Evolutionary conservation across 2,888 invertebrate species (phyloP), one percentile per base, ranked within the genome.

Genomic region (Thecocarcelia acutangulata): DNA sequence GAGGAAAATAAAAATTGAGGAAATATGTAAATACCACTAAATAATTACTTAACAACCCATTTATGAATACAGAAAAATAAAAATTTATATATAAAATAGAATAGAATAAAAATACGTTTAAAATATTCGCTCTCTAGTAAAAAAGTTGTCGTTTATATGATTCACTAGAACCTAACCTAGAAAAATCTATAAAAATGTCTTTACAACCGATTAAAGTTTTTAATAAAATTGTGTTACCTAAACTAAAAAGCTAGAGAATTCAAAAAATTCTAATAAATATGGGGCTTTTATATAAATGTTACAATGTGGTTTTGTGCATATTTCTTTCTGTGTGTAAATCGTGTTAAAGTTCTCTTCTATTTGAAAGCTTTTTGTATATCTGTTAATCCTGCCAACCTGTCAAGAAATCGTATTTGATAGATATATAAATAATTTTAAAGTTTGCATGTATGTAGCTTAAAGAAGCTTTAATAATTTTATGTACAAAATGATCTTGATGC

Each of bases 81-180:
- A 9, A 59, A n/a, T n/a, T n/a, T n/a, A n/a, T n/a, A n/a, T n/a
- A 12, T 37, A 40, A 40, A 40, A 54, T 61, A 15, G 28, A 15
- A 63, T 12, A 40, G 40, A 19, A 13, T 24, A 52, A 13, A 59
- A 40, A 33, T 63, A 63, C 63, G 48, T 46, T 19, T 46, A 15
- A 56, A 72, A 19, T 8, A 50, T n/a, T 54, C 42, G 44, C 24
- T 59, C 40, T 17, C 37, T 66, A 46, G 11, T 54, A 28, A 54
- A 21, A 24, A 19, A 59, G 17, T 15, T n/a, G 8, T 48, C 12
- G 19, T 59, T 59, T 48, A 21, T 13, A 33, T 46, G 19, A 58
- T 21, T 2, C 12, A 33, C 63, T 73, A 73, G 54, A 56, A 56
- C 74, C 64, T 74, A 74, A 74, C 74, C 64, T 66, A 74, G 19